These are phyloP conservation scores for Cremastinae sp. DNA, from an alignment of 2,888 invertebrate species.

Conservation along the genomic window DNA sequence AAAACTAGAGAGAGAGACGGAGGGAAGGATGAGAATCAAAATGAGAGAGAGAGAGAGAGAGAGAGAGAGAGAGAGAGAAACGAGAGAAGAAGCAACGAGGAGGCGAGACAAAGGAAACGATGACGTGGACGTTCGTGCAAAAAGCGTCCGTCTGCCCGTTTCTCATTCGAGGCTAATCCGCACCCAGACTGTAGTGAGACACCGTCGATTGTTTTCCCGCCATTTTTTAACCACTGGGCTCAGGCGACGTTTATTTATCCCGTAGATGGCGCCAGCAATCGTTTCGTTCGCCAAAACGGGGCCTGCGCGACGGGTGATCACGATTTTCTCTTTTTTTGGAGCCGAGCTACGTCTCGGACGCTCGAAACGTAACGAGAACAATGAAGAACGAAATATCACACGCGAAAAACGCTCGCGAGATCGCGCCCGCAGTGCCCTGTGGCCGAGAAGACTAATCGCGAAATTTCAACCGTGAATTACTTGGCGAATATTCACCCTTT, in stretches of 20 bases:
- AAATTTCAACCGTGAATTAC: too few relatives aligned
- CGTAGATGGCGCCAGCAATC: not conserved
- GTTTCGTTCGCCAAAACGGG: not conserved
- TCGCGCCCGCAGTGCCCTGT: too few relatives aligned
- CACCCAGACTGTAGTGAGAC: constrained; percentile 6
- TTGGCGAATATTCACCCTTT: too few relatives aligned
- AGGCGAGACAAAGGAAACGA: constrained; percentile 69
- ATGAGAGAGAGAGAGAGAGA: constrained; percentile 11
- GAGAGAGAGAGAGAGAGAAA: constrained; percentile 13
- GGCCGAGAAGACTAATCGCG: too few relatives aligned
- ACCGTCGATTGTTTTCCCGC: not conserved
- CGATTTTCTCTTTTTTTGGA: too few relatives aligned
- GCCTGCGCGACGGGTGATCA: not conserved
- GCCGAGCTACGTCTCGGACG: too few relatives aligned
- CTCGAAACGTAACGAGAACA: too few relatives aligned
- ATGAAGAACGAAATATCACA: too few relatives aligned
- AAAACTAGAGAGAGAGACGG: constrained; percentile 18
- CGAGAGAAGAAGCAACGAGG: constrained; percentile 71
- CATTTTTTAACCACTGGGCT: not conserved
- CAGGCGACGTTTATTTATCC: not conserved
- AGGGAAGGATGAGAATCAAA: constrained; percentile 3
- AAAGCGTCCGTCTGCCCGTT: constrained; percentile 52
- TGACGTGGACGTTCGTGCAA: constrained; percentile 55
- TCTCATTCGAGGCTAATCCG: constrained; percentile 30
- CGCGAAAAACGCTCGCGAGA: too few relatives aligned